Evolutionary conservation across 2,888 invertebrate genomes (phyloP), one percentile per base, ranked within the genome.

Genomic region (Gisinianus flammeolus): DNA sequence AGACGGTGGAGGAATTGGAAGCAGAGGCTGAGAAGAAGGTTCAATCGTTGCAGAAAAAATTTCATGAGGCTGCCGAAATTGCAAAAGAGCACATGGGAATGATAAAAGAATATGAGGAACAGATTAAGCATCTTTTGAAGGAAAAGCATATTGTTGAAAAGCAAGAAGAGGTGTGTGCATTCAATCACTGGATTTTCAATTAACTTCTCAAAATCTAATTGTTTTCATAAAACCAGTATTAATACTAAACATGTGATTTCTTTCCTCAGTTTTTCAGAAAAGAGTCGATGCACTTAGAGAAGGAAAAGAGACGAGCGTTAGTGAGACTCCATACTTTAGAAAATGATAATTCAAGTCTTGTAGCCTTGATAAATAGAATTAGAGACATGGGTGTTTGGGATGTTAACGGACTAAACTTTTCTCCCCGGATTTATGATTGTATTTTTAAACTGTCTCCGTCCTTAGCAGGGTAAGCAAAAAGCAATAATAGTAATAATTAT

Each of bases 1-100:
- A 89, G 76, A 90, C 91, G 2, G 91, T 93, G 0, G 90, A 91
- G 85, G 91, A 92, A 84, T 86, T 93, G 84, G 93, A 93, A 86
- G 86, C 87, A 30, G 92, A 92, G 84, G 91, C 92, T 69, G 90
- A 90, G 26, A 87, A 88, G 71, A 88, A 90, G 83, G 89, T 92
- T 28, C 86, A 88, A 80, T 85, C 89, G 78, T 86, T 91, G 56
- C 89, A 90, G 85, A 88, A 89, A 67, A 89, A 90, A 85, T 86
- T 91, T 74, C 86, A 87, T 64, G 87, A 88, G 78, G 88, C 88
- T 24, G 64, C 76, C 22, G 71, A 76, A 24, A 30, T 86, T n/a
- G 80, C 83, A 0, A 79, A 83, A 62, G 79, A 81, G 44, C 83
- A 83, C 44, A 83, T 82, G 81, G 76, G 70, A 28, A 81, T 81